Evolutionary conservation across 2,113 vertebrate genomes (phyloP).

Genomic region (Nanorana parkeri): DNA sequence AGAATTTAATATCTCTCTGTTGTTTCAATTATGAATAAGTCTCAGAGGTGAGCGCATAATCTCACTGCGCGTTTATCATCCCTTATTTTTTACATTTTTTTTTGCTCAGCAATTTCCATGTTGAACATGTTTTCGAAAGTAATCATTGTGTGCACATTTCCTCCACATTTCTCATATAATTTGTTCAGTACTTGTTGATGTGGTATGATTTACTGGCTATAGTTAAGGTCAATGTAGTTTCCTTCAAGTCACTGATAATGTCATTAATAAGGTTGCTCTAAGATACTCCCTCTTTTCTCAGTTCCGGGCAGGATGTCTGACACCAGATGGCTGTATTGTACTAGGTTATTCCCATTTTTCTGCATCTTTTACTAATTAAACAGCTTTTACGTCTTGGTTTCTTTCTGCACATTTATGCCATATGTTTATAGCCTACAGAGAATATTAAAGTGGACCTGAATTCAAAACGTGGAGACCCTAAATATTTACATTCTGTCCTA

Average conservation of each 20-base stretch:
- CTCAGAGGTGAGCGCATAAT: slow-evolving; percentile 6
- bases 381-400: no score
- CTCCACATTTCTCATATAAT: neutral
- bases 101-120: neutral
- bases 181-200: neutral
- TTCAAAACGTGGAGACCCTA: no score
- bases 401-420: no score
- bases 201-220: no score
- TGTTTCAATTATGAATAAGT: slow-evolving; percentile 33
- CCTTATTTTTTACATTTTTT: neutral
- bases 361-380: no score
- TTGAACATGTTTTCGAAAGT: neutral
- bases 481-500: no score
- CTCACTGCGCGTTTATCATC: slow-evolving; percentile 4
- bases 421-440: no score
- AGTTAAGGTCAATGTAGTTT: neutral
- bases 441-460: no score
- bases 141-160: neutral
- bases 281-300: neutral
- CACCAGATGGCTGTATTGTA: no score
- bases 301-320: no score
- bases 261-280: neutral
- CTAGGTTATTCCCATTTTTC: no score
- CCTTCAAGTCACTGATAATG: neutral
- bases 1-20: slow-evolving; percentile 28